Base-by-base conservation (phyloP, 1,140 invertebrate species). In the Scaptomyza graminum region DNA sequence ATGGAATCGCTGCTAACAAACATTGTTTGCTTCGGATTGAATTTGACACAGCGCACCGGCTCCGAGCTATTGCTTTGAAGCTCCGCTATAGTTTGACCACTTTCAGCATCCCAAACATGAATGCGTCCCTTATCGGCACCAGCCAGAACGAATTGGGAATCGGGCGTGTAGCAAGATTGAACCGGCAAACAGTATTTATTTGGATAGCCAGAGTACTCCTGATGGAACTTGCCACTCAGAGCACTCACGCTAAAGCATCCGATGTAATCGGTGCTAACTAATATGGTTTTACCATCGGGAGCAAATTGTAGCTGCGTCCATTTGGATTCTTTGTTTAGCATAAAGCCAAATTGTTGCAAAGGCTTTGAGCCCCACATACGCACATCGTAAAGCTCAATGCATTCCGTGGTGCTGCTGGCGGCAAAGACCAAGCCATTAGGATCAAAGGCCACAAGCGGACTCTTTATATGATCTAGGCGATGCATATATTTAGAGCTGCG, bases 221-320 rank as follows among this genome's bases (percentile, higher is more conserved):
- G 73, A 37, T 50, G n/a, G 0, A 57, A 64, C 9, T 8, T 7
- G 0, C 81, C 80, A 8, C 47, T 56, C 3, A 59, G 59, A 12
- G 80, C 62, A 25, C 63, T 60, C 25, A 84, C 61, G n/a, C 61
- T 76, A 46, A 84, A 84, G 47, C 76, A 79, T 44, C 68, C 63
- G 4, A 64, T 66, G 12, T 41, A 28, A 66, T 84, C 49, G 7
- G 80, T 84, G 49, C 44, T 31, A 1, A 84, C 9, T n/a, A 84
- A 31, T 0, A 84, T 12, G 0, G 11, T 43, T 22, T 69, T 63
- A 2, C 80, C 80, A 28, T 76, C 44, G 11, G 76, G 76, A 0
- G 80, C 22, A 39, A 84, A 84, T 31, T 84, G 68, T 37, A 84
- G 6, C 25, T 84, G 81, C 2, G 76, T 84, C 76, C 76, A 84